Evolutionary conservation across 92 coral and sea anemone genomes (phyloP), one percentile per base, ranked within the genome.

Genomic region (Epizoanthus ramosus): DNA sequence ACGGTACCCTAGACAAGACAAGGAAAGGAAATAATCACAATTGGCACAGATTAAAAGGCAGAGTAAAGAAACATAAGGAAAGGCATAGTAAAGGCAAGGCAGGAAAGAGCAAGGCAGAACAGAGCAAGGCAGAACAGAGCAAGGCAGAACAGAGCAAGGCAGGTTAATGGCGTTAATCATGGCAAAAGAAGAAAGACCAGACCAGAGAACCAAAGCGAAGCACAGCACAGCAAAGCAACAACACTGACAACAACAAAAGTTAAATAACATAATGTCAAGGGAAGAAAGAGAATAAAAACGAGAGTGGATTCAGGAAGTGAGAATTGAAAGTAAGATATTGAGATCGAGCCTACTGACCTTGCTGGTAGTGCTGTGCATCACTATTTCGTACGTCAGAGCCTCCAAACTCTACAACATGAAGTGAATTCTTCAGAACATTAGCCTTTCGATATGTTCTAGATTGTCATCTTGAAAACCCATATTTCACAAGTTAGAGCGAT

Each of bases 361-460:
- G 35, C 83, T 84, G 31, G 92, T 90, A 9, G 89, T 70, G 22
- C 86, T 84, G 67, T 88, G 95, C 97, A 89, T 90, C 14, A 89
- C 85, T 15, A 88, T 87, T 73, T 96, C 99, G 64, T 96, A 96
- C 3, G 95, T 94, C 52, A 92, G 87, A 22, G 94, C 92, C 85
- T 96, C 99, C 52, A 96, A 80, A 52, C 90, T 92, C 99, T 96
- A 66, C 18, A 87, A 37, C 6, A 86, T 15, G 68, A 13, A 56
- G 28, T 16, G 19, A 37, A 58, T 3, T 43, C 31, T 2, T 2
- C 57, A 81, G 15, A 15, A 58, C 5, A 60, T 6, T 8, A 25
- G 16, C 41, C 6, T 17, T 10, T 43, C 50, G 50, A 43, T 10
- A 43, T 43, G 31, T 28, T 28, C 31, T 28, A 28, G 31, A 28